Conservation (phyloP, 2,797 vertebrate genomes). For the Sebastiscus tertius region DNA sequence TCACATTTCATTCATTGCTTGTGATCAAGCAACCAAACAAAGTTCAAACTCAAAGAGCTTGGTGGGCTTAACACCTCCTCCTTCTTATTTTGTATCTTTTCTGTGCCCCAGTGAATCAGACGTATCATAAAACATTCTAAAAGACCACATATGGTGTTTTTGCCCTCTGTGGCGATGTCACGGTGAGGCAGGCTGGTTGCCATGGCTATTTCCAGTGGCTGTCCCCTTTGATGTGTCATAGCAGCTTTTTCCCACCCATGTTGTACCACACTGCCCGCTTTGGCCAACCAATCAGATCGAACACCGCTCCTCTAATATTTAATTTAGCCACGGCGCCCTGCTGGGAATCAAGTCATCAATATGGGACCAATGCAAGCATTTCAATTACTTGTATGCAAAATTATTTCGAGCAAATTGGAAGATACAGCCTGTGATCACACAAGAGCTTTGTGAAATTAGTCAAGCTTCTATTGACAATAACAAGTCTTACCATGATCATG, state of each 20-base stretch:
- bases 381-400: background rate
- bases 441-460: background rate
- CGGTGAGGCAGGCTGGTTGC: slow-evolving; percentile 50
- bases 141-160: slow-evolving; percentile 31
- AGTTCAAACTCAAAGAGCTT: background rate
- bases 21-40: background rate
- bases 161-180: slow-evolving; percentile 42
- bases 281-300: slow-evolving; percentile 6
- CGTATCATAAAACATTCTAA: slow-evolving; percentile 21
- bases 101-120: slow-evolving; percentile 11
- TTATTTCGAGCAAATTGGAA: background rate
- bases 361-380: background rate
- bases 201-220: slow-evolving; percentile 49
- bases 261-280: background rate
- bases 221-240: slow-evolving; percentile 56
- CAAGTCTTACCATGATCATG: no score
- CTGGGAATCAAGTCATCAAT: background rate
- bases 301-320: background rate
- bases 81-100: background rate
- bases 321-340: background rate
- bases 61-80: background rate
- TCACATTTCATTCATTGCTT: background rate
- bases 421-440: background rate
- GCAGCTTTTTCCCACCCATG: slow-evolving; percentile 18
- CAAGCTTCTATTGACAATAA: background rate